These are phyloP conservation scores for Allolobophora icterica DNA, from an alignment of 2,888 invertebrate species.

Conservation along the genomic window DNA sequence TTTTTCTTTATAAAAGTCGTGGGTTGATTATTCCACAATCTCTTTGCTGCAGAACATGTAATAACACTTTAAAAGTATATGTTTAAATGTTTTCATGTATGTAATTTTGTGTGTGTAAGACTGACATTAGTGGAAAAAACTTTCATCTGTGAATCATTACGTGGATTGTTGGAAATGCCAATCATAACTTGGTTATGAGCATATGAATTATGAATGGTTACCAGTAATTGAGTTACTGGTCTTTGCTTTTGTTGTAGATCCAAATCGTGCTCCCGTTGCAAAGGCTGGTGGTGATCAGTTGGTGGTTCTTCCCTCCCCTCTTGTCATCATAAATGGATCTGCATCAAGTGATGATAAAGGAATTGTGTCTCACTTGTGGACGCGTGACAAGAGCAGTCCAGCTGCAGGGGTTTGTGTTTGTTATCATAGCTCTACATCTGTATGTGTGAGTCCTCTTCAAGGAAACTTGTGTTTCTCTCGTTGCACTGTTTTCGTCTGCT, in stretches of 20 bases:
- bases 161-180: background rate
- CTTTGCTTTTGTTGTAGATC: constrained; percentile 70
- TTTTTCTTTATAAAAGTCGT: background rate
- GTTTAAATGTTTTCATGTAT: too few relatives aligned
- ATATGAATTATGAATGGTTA: too few relatives aligned
- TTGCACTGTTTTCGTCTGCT: background rate
- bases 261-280: constrained; percentile 86
- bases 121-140: too few relatives aligned
- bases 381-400: constrained; percentile 74
- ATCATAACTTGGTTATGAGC: too few relatives aligned
- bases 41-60: too few relatives aligned
- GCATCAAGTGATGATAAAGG: constrained; percentile 85
- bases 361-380: constrained; percentile 85
- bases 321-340: constrained; percentile 83
- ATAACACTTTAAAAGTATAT: background rate
- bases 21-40: too few relatives aligned
- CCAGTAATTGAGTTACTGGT: background rate
- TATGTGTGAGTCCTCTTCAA: background rate
- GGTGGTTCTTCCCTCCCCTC: constrained; percentile 76
- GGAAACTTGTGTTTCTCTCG: background rate
- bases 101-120: too few relatives aligned
- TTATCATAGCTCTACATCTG: background rate
- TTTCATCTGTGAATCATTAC: background rate
- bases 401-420: constrained; percentile 75
- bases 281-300: constrained; percentile 86